Conservation (phyloP, 2,113 vertebrate genomes). For the Oreochromis tanganicae region DNA sequence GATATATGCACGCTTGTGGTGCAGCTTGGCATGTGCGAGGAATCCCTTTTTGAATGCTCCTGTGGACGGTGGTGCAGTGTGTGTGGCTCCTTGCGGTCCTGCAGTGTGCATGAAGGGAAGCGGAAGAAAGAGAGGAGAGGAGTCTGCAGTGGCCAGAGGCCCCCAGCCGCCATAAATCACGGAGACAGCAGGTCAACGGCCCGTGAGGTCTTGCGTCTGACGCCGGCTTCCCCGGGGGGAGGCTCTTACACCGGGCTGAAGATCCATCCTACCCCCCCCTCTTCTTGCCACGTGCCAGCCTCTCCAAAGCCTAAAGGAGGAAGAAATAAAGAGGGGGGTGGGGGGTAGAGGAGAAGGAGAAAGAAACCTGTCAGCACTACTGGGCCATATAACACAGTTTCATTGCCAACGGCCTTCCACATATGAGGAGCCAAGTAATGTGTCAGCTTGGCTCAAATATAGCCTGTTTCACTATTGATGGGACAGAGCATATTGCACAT, state of each 20-base stretch:
- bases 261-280: slow-evolving; percentile 54
- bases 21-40: slow-evolving; percentile 12
- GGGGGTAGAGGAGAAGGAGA: slow-evolving; percentile 28
- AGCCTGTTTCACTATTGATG: slow-evolving; percentile 33
- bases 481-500: slow-evolving; percentile 33
- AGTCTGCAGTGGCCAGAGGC: slow-evolving; percentile 58
- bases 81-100: slow-evolving; percentile 24
- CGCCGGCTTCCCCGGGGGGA: slow-evolving; percentile 54
- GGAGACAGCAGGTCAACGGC: slow-evolving; percentile 58
- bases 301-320: slow-evolving; percentile 53
- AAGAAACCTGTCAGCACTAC: slow-evolving; percentile 72
- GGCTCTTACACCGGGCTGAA: slow-evolving; percentile 35
- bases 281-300: slow-evolving; percentile 43
- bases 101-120: slow-evolving; percentile 34
- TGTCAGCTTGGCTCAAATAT: slow-evolving; percentile 56
- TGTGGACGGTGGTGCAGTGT: slow-evolving; percentile 9
- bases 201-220: slow-evolving; percentile 55
- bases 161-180: slow-evolving; percentile 71
- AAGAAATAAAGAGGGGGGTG: slow-evolving; percentile 33
- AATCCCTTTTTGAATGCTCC: slow-evolving; percentile 28
- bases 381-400: slow-evolving; percentile 66
- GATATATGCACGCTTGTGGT: not conserved
- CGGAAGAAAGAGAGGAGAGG: slow-evolving; percentile 44
- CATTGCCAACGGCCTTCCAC: slow-evolving; percentile 44
- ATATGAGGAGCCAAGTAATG: slow-evolving; percentile 56